Conservation (phyloP, 2,113 vertebrate species). For the Phainopepla nitens region DNA sequence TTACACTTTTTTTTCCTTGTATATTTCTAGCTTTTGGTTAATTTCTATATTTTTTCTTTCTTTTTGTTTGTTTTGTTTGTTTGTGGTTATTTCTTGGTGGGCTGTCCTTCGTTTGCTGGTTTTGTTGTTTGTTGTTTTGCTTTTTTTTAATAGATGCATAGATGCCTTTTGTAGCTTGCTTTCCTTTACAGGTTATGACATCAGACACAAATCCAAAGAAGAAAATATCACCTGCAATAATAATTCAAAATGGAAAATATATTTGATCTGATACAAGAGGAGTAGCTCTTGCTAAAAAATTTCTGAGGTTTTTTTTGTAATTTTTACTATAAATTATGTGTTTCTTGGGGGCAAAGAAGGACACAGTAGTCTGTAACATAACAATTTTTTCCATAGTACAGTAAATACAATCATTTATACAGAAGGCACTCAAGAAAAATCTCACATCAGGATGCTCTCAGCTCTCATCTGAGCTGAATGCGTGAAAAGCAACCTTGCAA, state of each 20-base stretch:
- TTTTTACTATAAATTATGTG: background rate
- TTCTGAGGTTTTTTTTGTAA: background rate
- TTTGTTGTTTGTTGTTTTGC: background rate
- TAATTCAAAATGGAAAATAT: background rate
- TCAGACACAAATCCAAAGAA: background rate
- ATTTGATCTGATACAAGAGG: background rate
- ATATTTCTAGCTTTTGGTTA: background rate
- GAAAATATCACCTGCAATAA: background rate
- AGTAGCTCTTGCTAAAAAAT: background rate
- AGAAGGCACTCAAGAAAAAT: slow-evolving; percentile 4
- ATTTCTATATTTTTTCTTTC: background rate
- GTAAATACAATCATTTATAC: background rate
- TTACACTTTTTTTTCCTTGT: background rate
- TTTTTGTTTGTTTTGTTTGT: background rate
- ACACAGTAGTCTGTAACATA: background rate
- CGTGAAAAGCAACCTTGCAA: background rate
- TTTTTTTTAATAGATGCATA: background rate
- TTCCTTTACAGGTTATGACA: background rate
- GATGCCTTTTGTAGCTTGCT: background rate
- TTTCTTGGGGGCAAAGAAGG: background rate
- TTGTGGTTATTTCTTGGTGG: background rate
- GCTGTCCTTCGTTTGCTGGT: background rate
- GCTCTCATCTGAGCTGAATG: background rate
- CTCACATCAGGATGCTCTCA: background rate
- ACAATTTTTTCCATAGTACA: background rate